phyloP scores from a whole-genome alignment of 2,797 vertebrate species.

The Halcyon leucocephala region DNA sequence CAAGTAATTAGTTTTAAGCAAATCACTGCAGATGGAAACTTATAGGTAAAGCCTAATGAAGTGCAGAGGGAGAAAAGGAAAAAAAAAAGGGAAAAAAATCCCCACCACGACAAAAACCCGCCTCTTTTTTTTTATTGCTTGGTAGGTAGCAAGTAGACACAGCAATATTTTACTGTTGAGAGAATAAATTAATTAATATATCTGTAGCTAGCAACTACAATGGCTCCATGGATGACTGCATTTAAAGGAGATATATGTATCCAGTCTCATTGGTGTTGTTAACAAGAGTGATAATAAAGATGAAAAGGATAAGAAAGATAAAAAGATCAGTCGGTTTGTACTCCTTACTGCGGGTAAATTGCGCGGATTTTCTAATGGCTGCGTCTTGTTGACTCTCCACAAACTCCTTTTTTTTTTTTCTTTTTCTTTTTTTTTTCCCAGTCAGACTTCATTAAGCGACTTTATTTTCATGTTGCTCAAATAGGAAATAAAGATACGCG shows the following conservation, averaged over 20 bases:
- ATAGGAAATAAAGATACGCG: background rate
- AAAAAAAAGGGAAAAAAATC: too few relatives aligned
- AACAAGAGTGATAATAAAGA: conserved; percentile 82
- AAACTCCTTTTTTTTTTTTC: background rate
- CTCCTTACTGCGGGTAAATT: conserved; percentile 10
- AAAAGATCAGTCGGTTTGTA: conserved; percentile 32
- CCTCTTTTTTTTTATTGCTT: conserved; percentile 61
- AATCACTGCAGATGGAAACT: conserved; percentile 27
- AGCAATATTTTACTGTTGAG: conserved; percentile 77
- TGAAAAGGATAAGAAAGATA: conserved; percentile 76
- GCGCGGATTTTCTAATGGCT: background rate
- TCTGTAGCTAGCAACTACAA: conserved; percentile 47
- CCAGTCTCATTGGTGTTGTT: conserved; percentile 75
- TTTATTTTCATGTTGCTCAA: background rate
- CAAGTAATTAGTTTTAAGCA: conserved; percentile 61
- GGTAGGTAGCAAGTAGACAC: conserved; percentile 66
- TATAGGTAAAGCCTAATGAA: conserved; percentile 62
- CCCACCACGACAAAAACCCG: too few relatives aligned
- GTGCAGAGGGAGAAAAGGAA: background rate
- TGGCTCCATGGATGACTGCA: conserved; percentile 62
- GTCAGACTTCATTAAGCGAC: conserved; percentile 18
- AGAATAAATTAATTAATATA: conserved; percentile 82
- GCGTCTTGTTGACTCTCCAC: background rate
- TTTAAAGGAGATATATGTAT: conserved; percentile 76
- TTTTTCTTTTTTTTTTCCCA: background rate